Conservation (phyloP, 2,888 invertebrate genomes). For the Drosophila tanythrix region DNA sequence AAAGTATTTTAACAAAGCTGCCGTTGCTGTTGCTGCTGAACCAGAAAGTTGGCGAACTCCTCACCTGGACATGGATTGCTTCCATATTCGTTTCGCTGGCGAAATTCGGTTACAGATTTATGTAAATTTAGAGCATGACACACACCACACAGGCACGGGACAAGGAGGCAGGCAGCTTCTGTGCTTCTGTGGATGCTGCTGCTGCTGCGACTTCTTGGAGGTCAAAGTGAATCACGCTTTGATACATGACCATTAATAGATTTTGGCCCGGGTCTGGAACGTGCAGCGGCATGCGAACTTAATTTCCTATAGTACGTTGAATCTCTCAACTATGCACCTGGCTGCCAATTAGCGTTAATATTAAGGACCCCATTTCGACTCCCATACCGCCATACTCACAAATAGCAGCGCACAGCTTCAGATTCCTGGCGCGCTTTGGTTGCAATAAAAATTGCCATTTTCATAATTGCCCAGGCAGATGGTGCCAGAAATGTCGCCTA, state of each 20-base stretch:
- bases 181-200: constrained; percentile 12
- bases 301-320: constrained; percentile 59
- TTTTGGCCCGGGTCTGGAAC: constrained; percentile 55
- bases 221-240: constrained; percentile 81
- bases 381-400: background rate
- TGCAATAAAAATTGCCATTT: constrained; percentile 82
- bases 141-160: constrained; percentile 42
- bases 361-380: constrained; percentile 69
- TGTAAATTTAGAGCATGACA: constrained; percentile 80
- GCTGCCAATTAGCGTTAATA: constrained; percentile 82
- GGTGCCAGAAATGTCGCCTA: constrained; percentile 81
- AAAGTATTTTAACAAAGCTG: constrained; percentile 70
- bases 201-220: constrained; percentile 47
- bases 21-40: constrained; percentile 57
- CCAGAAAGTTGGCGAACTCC: constrained; percentile 60
- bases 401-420: constrained; percentile 20
- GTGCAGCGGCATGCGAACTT: constrained; percentile 80
- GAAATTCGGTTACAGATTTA: constrained; percentile 80
- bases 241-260: constrained; percentile 76
- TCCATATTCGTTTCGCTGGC: constrained; percentile 60
- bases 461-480: constrained; percentile 78
- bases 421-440: constrained; percentile 60
- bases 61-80: constrained; percentile 62
- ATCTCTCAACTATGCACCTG: constrained; percentile 73
- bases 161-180: constrained; percentile 17